Evolutionary conservation across 2,797 vertebrate genomes (phyloP).

Genomic region (Hyperoplus lanceolatus): DNA sequence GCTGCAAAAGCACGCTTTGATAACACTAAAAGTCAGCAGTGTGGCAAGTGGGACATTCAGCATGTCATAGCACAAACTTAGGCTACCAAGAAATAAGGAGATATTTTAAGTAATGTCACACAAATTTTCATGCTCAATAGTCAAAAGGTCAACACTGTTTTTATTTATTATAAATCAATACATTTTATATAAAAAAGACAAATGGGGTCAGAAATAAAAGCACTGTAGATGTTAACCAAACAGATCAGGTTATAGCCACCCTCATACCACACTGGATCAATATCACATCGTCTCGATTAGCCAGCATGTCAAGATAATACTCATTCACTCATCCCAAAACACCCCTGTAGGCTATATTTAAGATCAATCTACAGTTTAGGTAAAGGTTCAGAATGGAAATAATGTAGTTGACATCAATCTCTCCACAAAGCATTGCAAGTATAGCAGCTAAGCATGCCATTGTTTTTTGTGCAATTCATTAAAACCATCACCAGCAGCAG

Average conservation of each 20-base stretch:
- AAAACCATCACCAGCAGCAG: slow-evolving; percentile 73
- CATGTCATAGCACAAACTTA: background rate
- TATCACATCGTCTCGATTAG: slow-evolving; percentile 57
- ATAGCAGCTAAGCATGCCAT: slow-evolving; percentile 74
- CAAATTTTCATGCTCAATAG: slow-evolving; percentile 59
- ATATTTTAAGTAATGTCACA: background rate
- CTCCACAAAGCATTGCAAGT: slow-evolving; percentile 75
- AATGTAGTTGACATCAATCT: slow-evolving; percentile 74
- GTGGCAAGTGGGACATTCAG: background rate
- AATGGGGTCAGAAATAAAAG: slow-evolving; percentile 83
- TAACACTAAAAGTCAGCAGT: background rate
- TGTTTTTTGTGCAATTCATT: slow-evolving; percentile 76
- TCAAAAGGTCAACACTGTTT: slow-evolving; percentile 85
- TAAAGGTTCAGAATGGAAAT: slow-evolving; percentile 62
- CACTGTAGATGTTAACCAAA: slow-evolving; percentile 83
- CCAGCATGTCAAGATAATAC: slow-evolving; percentile 63
- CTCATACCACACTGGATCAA: slow-evolving; percentile 64
- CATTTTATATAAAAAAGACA: slow-evolving; percentile 85
- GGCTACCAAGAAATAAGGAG: background rate
- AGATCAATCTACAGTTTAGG: slow-evolving; percentile 59
- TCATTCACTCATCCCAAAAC: slow-evolving; percentile 60
- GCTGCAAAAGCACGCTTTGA: background rate
- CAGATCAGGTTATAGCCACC: slow-evolving; percentile 70
- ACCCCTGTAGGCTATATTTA: slow-evolving; percentile 50
- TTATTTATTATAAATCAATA: slow-evolving; percentile 90